A percentile compares a stretch with the other conserved stretches of the same genome.
phyloP scores from a whole-genome alignment of 2,888 invertebrate species.

The Drosophila gaucha region DNA sequence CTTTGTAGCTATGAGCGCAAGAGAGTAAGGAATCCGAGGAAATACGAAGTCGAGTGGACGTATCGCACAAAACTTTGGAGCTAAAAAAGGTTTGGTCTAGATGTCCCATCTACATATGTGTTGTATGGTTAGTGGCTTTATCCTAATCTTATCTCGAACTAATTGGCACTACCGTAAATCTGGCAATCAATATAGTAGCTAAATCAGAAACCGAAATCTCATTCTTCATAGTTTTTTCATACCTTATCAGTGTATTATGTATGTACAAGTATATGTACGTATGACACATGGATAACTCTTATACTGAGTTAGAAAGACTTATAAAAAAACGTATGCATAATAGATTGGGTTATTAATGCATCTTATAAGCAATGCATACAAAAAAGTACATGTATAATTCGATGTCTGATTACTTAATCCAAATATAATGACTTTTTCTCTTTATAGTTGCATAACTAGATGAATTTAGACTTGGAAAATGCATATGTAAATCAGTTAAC shows the following conservation, averaged over 20 bases:
- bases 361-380: not conserved
- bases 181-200: conserved; percentile 26
- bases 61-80: too few relatives aligned
- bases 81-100: too few relatives aligned
- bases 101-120: too few relatives aligned
- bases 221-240: conserved; percentile 29
- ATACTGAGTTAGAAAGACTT: not conserved
- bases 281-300: conserved; percentile 3
- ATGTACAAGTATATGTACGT: not conserved
- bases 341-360: not conserved
- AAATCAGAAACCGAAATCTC: conserved; percentile 42
- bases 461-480: conserved; percentile 21
- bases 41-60: too few relatives aligned
- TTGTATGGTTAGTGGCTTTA: not conserved
- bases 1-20: too few relatives aligned
- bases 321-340: not conserved
- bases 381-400: not conserved
- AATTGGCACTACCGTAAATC: conserved; percentile 48
- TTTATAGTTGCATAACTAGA: conserved; percentile 32
- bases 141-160: conserved; percentile 60
- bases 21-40: too few relatives aligned
- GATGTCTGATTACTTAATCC: conserved; percentile 1
- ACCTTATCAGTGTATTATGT: conserved; percentile 25
- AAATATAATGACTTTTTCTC: conserved; percentile 2
- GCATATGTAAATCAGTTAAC: conserved; percentile 35